Conservation (phyloP, 2,113 vertebrate genomes). For the Odocoileus virginianus region DNA sequence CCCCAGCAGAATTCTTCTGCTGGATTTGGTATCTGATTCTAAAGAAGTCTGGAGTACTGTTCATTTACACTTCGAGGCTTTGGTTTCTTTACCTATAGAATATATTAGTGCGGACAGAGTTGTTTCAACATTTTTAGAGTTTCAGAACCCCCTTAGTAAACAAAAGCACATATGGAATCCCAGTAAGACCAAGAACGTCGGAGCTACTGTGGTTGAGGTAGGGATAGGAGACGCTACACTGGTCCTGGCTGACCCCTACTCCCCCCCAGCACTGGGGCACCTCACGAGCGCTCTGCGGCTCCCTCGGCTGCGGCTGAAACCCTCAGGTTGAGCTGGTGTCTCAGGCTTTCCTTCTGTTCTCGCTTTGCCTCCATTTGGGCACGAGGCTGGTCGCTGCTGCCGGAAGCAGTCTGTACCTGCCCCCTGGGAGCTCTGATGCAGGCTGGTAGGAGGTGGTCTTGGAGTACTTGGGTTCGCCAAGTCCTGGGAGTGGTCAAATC, state of each 20-base stretch:
- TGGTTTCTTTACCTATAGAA: conserved; percentile 30
- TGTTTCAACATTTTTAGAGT: conserved; percentile 17
- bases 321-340: neutral
- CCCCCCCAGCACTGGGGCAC: neutral
- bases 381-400: neutral
- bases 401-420: neutral
- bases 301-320: neutral
- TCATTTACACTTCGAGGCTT: neutral
- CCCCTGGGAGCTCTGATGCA: neutral
- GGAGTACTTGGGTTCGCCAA: neutral
- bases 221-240: neutral
- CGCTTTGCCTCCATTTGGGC: neutral
- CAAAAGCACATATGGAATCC: neutral
- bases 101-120: conserved; percentile 17
- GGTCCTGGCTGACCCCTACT: neutral
- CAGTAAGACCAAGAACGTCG: neutral
- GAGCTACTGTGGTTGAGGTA: neutral
- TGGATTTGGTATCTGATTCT: conserved; percentile 26
- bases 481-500: neutral
- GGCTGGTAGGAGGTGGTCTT: neutral
- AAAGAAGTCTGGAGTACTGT: conserved; percentile 28
- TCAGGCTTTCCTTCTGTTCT: neutral
- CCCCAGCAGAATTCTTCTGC: conserved; percentile 1
- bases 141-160: neutral
- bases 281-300: neutral